Percentiles rank a stretch among this genome's conserved stretches.
phyloP scores from a whole-genome alignment of 2,113 vertebrate genomes.

The Cathartes aura region DNA sequence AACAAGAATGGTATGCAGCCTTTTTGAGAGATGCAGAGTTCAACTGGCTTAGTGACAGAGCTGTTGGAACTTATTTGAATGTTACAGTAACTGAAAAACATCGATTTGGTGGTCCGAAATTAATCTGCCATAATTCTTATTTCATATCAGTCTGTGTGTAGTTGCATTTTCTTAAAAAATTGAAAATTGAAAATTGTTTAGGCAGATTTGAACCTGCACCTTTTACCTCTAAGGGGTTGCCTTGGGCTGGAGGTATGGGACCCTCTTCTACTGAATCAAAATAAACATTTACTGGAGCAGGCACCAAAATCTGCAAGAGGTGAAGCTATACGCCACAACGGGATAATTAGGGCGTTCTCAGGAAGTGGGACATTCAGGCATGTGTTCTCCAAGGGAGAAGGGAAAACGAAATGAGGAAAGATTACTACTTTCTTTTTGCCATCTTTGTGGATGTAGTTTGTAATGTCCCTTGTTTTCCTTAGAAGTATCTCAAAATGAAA shows the following conservation, averaged over 20 bases:
- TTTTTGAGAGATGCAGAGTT: not conserved
- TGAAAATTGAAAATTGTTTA: not conserved
- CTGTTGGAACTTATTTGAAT: not conserved
- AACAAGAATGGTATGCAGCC: not conserved
- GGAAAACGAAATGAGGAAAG: not conserved
- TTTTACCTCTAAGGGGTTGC: not conserved
- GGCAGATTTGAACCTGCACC: not conserved
- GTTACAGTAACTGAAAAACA: not conserved
- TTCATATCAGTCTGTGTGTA: not conserved
- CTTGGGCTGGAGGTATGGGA: not conserved
- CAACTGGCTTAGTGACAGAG: not conserved
- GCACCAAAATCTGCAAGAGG: not conserved
- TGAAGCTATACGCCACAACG: not conserved
- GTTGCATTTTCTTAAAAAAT: not conserved
- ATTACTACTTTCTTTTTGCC: not conserved
- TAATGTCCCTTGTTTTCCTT: not conserved
- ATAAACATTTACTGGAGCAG: not conserved
- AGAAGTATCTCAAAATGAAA: not conserved
- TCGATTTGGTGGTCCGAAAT: not conserved
- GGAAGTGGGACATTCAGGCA: not conserved
- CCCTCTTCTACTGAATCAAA: not conserved
- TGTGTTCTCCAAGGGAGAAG: not conserved
- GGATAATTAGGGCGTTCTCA: not conserved
- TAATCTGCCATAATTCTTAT: not conserved
- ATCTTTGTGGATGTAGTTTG: not conserved